Base-by-base conservation (phyloP, 2,797 vertebrate species). In the Sebastes hubbsi region DNA sequence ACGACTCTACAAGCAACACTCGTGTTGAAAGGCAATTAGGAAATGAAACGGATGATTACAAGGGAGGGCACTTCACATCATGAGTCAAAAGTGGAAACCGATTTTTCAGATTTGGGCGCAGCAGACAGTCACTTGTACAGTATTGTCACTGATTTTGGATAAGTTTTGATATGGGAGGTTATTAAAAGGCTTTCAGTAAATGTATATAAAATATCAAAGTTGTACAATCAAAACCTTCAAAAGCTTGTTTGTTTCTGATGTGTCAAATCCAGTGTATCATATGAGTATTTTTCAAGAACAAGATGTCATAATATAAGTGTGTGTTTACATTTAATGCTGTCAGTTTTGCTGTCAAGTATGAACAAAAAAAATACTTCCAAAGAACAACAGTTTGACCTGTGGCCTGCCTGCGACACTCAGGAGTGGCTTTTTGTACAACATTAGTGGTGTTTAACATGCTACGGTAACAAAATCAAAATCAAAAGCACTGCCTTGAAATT, bases 231-330 rank as follows among this genome's bases (percentile, higher is more conserved):
- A 65, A 85, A 46, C 36, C 52, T 67, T 80, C 0, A 25, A 71
- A 52, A 78, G 78, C 68, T 61, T 32, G 73, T 87, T 76, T 83
- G 78, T 90, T 87, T 87, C 78, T 73, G 55, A 83, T 3, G 73
- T 67, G 78, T 85, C 71, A 83, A 69, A 82, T 72, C 59, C 24
- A 70, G 60, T 91, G 88, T 86, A 84, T 72, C 63, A 89, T 84
- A 92, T 55, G 68, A 88, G 59, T 91, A 93, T 93, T 92, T 93
- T 93, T 93, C 27, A 81, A 74, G 36, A 85, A 78, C 52, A 64
- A 85, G 75, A 65, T 65, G 72, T 71, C 68, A 63, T 4, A 62
- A 63, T 4, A 62, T 73, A 49, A 42, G 61, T 22, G 75, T 69
- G 77, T 76, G 89, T 88, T 90, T 85, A 89, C 87, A 83, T 83